Percentiles rank a stretch among this genome's conserved stretches.
Evolutionary conservation across 2,113 vertebrate genomes (phyloP).

Genomic region (Bucco capensis): DNA sequence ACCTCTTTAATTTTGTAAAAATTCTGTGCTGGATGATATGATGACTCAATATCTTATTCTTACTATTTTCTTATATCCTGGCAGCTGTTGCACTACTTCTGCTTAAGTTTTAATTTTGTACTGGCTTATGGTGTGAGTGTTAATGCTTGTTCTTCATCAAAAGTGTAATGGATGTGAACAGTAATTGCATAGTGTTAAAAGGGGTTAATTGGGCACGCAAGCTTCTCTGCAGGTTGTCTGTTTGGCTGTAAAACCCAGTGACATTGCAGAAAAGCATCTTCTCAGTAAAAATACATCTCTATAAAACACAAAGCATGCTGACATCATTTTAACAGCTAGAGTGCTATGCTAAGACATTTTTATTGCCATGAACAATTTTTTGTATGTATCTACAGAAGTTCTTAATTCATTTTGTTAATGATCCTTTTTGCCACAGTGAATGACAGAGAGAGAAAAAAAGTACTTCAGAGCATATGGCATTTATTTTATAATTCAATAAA

Average conservation of each 20-base stretch:
- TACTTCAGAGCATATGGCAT: not conserved
- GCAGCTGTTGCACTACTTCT: not conserved
- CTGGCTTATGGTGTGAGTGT: not conserved
- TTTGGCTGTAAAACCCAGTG: slow-evolving; percentile 7
- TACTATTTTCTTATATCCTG: not conserved
- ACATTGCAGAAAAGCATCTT: not conserved
- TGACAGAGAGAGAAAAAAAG: not conserved
- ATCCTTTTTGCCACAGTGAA: not conserved
- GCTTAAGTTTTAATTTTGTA: slow-evolving; percentile 15
- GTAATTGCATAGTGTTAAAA: slow-evolving; percentile 43
- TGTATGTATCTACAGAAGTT: not conserved
- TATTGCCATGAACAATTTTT: not conserved
- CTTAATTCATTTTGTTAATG: not conserved
- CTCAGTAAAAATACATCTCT: not conserved
- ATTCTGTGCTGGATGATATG: not conserved
- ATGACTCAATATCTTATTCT: not conserved
- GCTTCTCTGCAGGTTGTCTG: not conserved
- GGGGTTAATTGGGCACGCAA: not conserved
- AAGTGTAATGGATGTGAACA: slow-evolving; percentile 24
- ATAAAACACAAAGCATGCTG: not conserved
- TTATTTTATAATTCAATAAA: not conserved
- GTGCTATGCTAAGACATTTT: not conserved
- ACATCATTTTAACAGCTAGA: not conserved
- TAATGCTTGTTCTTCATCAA: slow-evolving; percentile 42
- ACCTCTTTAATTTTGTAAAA: not conserved